A percentile compares a stretch with the other conserved stretches of the same genome.
phyloP scores from a whole-genome alignment of 2,113 vertebrate genomes.

The Hippolais icterina region DNA sequence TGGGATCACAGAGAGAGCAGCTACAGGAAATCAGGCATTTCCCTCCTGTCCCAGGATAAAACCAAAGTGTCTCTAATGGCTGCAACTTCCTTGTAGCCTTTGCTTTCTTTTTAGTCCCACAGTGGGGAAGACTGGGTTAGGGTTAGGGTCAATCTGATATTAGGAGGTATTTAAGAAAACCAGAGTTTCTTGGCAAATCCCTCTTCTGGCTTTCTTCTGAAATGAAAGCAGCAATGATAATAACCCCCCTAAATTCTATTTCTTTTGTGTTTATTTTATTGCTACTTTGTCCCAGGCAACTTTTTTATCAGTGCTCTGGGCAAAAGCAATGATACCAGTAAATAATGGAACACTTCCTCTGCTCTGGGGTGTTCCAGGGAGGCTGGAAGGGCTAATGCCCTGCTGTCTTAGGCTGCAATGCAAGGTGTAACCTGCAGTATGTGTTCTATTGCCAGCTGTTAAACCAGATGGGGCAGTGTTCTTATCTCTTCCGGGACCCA shows the following conservation, averaged over 20 bases:
- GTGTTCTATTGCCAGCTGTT: neutral
- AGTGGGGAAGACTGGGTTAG: neutral
- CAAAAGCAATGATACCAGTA: neutral
- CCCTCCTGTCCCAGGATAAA: neutral
- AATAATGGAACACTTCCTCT: neutral
- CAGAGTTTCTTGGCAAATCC: neutral
- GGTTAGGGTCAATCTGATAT: neutral
- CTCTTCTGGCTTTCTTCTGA: neutral
- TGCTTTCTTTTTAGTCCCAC: neutral
- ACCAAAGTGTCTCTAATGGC: neutral
- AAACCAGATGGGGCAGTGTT: neutral
- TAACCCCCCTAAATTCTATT: neutral
- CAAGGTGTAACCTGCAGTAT: neutral
- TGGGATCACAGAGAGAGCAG: neutral
- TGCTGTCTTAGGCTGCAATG: neutral
- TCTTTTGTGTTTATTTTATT: neutral
- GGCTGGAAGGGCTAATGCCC: neutral
- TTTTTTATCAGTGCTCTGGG: neutral
- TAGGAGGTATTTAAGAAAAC: neutral
- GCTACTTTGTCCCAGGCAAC: neutral
- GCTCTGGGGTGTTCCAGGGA: neutral
- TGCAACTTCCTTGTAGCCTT: neutral
- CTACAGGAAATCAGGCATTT: neutral
- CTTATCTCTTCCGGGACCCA: neutral
- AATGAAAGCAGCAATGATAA: neutral